These are phyloP conservation scores for Actias luna DNA, from an alignment of 2,888 invertebrate species.

Conservation along the genomic window DNA sequence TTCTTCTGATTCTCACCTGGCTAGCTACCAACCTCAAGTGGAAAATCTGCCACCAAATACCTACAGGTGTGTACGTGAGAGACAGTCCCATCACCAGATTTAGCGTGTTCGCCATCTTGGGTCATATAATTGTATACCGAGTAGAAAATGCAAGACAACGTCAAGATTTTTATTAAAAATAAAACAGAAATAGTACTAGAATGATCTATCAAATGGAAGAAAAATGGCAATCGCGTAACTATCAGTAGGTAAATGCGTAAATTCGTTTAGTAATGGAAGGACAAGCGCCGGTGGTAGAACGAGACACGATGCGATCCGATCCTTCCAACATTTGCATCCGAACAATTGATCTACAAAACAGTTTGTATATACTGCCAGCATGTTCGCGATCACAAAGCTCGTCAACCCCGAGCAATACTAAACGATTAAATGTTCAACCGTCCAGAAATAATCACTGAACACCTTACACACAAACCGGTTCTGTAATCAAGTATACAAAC, in stretches of 20 bases:
- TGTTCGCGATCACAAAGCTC: slow-evolving; percentile 49
- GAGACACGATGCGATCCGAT: not conserved
- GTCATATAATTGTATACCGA: no score
- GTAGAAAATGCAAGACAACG: no score
- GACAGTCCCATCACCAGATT: no score
- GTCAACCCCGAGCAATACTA: not conserved
- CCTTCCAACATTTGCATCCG: not conserved
- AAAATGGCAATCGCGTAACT: not conserved
- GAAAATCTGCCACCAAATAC: no score
- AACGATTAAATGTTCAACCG: slow-evolving; percentile 41
- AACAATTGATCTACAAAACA: slow-evolving; percentile 26
- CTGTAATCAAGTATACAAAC: slow-evolving; percentile 5
- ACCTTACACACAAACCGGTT: slow-evolving; percentile 15
- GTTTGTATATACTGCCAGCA: slow-evolving; percentile 38
- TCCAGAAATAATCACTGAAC: slow-evolving; percentile 48
- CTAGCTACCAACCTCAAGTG: no score
- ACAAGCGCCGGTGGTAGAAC: not conserved
- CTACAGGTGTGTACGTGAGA: no score
- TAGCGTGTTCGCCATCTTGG: no score
- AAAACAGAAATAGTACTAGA: no score
- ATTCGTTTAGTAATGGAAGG: not conserved
- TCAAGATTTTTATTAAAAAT: no score
- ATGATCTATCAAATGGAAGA: not conserved
- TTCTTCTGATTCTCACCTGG: no score
- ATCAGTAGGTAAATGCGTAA: not conserved